Conservation (phyloP, 2,797 vertebrate species). For the Esox masquinongy region DNA sequence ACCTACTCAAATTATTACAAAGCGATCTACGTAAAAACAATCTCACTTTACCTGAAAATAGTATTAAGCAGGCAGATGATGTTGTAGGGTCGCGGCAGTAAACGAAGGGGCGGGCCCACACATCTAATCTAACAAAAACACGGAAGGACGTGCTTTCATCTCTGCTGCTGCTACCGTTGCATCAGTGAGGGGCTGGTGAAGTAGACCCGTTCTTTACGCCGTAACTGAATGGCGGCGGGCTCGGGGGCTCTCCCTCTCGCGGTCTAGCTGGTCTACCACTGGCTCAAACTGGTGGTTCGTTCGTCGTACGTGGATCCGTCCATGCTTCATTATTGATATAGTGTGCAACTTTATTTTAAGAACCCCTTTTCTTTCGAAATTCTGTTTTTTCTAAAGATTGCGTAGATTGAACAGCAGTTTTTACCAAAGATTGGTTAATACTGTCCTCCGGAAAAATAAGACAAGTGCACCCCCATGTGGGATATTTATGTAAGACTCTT, state of each 20-base stretch:
- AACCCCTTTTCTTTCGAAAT: neutral
- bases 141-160: constrained; percentile 36
- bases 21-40: neutral
- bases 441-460: neutral
- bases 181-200: too few species aligned
- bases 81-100: neutral
- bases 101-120: constrained; percentile 1
- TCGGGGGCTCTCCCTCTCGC: constrained; percentile 7
- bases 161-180: too few species aligned
- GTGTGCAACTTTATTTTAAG: neutral
- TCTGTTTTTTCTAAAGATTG: too few species aligned
- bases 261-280: neutral
- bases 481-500: too few species aligned
- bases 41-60: neutral
- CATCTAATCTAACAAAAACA: constrained; percentile 36
- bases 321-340: neutral
- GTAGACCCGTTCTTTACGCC: too few species aligned
- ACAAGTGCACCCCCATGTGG: constrained; percentile 50
- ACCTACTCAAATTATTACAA: neutral
- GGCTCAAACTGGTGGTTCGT: neutral
- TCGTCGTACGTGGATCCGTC: neutral
- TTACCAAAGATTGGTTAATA: neutral
- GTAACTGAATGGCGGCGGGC: neutral
- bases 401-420: neutral
- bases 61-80: neutral